Evolutionary conservation across 2,113 vertebrate species (phyloP).

Genomic region (Ageneiosus marmoratus): DNA sequence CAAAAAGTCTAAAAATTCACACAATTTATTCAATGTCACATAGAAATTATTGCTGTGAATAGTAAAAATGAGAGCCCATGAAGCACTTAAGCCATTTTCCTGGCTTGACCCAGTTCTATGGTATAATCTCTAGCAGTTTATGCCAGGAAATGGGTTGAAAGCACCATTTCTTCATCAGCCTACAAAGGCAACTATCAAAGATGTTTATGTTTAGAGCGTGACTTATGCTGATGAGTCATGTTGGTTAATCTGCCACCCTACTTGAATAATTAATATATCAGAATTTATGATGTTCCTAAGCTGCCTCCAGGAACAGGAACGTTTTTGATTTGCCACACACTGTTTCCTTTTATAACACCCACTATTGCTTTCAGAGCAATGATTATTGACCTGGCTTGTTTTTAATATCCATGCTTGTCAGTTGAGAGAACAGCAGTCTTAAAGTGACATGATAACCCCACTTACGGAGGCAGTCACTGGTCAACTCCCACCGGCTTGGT

Average conservation of each 20-base stretch:
- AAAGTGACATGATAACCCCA: slow-evolving; percentile 9
- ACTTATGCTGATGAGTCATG: slow-evolving; percentile 49
- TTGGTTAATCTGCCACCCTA: slow-evolving; percentile 37
- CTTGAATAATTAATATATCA: slow-evolving; percentile 34
- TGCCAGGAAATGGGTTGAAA: slow-evolving; percentile 10
- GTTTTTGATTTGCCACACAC: slow-evolving; percentile 33
- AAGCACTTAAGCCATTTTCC: background rate
- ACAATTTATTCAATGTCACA: background rate
- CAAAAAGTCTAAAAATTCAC: background rate
- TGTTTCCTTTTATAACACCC: slow-evolving; percentile 3
- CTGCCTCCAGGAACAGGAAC: slow-evolving; percentile 18
- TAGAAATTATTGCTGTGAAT: background rate
- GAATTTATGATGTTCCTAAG: slow-evolving; percentile 36
- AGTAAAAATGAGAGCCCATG: background rate
- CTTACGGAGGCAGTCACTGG: background rate
- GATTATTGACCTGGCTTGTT: background rate
- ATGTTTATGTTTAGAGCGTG: slow-evolving; percentile 22
- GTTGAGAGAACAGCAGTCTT: slow-evolving; percentile 8
- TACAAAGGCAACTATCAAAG: slow-evolving; percentile 19
- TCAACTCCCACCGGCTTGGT: background rate
- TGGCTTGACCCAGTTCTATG: background rate
- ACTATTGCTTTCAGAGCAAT: background rate
- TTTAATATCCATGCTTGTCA: slow-evolving; percentile 15
- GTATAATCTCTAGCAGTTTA: background rate
- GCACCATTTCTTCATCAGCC: slow-evolving; percentile 3